These are phyloP conservation scores for Indicator maculatus DNA, from an alignment of 2,113 vertebrate species.

Conservation along the genomic window DNA sequence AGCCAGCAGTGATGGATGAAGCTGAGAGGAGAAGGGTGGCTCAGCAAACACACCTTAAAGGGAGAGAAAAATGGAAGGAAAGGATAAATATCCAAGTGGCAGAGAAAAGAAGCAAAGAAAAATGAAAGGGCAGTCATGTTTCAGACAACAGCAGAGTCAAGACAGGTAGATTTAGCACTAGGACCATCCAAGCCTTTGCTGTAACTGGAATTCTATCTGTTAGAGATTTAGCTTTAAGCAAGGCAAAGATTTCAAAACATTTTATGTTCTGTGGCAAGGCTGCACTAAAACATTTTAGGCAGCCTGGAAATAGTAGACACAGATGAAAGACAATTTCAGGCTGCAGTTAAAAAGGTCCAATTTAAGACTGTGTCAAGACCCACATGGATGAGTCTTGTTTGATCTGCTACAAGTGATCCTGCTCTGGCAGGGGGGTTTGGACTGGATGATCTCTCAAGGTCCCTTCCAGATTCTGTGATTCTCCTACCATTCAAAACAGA, in stretches of 20 bases:
- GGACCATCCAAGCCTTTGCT: accelerated
- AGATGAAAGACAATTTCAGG: not conserved
- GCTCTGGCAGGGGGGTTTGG: no score
- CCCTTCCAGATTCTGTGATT: not conserved
- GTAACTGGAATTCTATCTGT: not conserved
- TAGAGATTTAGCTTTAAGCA: not conserved
- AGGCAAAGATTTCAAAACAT: not conserved
- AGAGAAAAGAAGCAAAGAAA: not conserved
- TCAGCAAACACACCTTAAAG: not conserved
- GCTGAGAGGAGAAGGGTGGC: not conserved
- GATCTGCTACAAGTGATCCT: no score
- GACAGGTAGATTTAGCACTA: not conserved
- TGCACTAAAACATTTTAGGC: not conserved
- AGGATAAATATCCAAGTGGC: not conserved
- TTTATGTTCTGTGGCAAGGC: not conserved
- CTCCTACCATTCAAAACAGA: not conserved
- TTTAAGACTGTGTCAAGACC: not conserved
- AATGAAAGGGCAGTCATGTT: not conserved
- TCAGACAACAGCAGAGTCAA: not conserved
- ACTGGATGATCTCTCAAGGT: no score
- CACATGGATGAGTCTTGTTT: no score
- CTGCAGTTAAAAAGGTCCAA: not conserved
- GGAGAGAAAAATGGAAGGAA: not conserved
- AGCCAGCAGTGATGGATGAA: not conserved
- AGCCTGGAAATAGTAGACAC: not conserved